A percentile compares a stretch with the other conserved stretches of the same genome.
Conservation (phyloP, 2,797 vertebrate genomes). For the Harpagifer antarcticus region DNA sequence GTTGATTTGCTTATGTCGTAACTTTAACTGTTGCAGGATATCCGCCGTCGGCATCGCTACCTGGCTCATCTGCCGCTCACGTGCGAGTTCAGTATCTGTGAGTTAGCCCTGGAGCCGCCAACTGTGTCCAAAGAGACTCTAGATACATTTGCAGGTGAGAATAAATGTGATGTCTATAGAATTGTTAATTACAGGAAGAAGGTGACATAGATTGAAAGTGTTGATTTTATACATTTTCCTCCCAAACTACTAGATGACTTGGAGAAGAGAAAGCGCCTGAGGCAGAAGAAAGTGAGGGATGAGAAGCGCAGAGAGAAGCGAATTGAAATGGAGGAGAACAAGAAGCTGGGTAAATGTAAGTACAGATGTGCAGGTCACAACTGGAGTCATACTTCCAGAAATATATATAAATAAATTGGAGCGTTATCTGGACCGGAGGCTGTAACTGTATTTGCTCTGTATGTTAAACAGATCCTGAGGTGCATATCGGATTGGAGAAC, state of each 20-base stretch:
- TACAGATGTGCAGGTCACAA: background rate
- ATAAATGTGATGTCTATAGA: background rate
- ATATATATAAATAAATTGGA: background rate
- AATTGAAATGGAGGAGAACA: conserved; percentile 98
- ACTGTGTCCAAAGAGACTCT: conserved; percentile 94
- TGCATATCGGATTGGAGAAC: conserved; percentile 97
- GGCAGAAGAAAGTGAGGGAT: conserved; percentile 96
- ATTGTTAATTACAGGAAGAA: background rate
- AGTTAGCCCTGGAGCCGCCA: conserved; percentile 93
- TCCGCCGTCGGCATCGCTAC: conserved; percentile 95
- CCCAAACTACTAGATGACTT: conserved; percentile 88
- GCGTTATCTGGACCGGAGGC: background rate
- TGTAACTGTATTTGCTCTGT: background rate
- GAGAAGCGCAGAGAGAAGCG: conserved; percentile 94
- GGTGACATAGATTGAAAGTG: background rate
- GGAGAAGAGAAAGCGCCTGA: conserved; percentile 93
- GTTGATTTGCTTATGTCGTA: background rate
- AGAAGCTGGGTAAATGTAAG: conserved; percentile 98
- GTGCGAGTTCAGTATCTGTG: conserved; percentile 98
- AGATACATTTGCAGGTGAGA: conserved; percentile 93
- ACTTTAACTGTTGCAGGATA: conserved; percentile 84
- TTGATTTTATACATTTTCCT: background rate
- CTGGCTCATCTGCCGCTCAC: conserved; percentile 97
- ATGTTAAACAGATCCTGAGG: conserved; percentile 90
- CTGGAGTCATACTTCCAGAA: background rate